Percentiles rank a stretch among this genome's conserved stretches.
These are phyloP conservation scores for Rhabdomys dilectus DNA, from an alignment of 2,113 vertebrate genomes.

Conservation along the genomic window DNA sequence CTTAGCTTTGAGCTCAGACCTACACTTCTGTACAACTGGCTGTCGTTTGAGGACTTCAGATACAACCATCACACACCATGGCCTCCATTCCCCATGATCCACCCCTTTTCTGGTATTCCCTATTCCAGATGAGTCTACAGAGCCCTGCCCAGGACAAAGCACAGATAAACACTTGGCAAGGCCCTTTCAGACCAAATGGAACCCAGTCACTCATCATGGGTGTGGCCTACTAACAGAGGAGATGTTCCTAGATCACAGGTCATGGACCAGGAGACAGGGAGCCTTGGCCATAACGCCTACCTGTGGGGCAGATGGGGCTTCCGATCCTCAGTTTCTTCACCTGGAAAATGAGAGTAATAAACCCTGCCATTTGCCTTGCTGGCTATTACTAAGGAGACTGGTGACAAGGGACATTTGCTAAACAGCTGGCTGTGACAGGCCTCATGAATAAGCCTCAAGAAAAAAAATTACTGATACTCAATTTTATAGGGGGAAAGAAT, in stretches of 20 bases:
- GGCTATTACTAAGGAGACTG: not conserved
- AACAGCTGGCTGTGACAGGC: not conserved
- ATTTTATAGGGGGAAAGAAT: slow-evolving; percentile 36
- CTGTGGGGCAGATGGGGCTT: not conserved
- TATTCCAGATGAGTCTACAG: not conserved
- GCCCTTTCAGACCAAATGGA: not conserved
- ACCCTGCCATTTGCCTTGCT: not conserved
- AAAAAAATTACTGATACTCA: not conserved
- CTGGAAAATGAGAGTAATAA: not conserved
- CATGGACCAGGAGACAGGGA: not conserved
- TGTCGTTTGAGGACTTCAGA: not conserved
- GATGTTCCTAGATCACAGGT: not conserved
- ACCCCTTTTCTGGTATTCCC: not conserved
- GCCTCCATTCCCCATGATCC: no score
- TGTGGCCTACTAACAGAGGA: not conserved
- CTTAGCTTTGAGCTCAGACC: not conserved
- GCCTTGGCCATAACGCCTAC: not conserved
- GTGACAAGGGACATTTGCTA: not conserved
- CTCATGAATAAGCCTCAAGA: not conserved
- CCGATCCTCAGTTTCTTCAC: not conserved
- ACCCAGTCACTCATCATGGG: not conserved
- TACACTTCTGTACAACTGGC: not conserved
- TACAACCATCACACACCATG: no score
- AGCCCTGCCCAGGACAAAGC: not conserved
- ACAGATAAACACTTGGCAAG: not conserved